Conservation (phyloP, 1,140 invertebrate genomes). For the Drosophila eugracilis region DNA sequence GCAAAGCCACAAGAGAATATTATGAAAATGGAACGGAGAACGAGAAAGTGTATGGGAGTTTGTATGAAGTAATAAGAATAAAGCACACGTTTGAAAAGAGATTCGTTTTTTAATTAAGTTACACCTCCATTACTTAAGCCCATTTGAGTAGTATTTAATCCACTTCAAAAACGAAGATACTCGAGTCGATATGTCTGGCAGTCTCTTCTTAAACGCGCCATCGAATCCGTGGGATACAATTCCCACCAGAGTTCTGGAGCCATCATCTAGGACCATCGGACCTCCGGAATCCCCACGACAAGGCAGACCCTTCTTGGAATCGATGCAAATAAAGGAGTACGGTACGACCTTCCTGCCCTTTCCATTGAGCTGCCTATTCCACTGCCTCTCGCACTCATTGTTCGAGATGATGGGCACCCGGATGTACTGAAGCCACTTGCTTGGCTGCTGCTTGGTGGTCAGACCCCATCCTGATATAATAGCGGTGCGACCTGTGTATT, state of each 20-base stretch:
- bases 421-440: constrained; percentile 35
- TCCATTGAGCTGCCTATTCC: constrained; percentile 36
- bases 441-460: constrained; percentile 5
- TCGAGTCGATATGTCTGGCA: constrained; percentile 54
- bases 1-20: constrained; percentile 67
- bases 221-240: constrained; percentile 63
- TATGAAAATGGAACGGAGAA: constrained; percentile 45
- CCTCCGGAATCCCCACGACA: constrained; percentile 64
- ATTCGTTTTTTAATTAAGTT: constrained; percentile 21
- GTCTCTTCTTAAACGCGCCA: constrained; percentile 13
- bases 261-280: constrained; percentile 49
- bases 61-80: constrained; percentile 81
- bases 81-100: constrained; percentile 81
- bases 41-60: constrained; percentile 60
- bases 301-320: constrained; percentile 41
- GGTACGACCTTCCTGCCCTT: constrained; percentile 22
- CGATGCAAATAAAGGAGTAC: constrained; percentile 48
- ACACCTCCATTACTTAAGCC: background rate
- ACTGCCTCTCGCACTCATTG: constrained; percentile 35
- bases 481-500: constrained; percentile 2
- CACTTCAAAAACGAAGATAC: constrained; percentile 42
- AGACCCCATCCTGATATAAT: constrained; percentile 54
- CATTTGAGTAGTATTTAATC: constrained; percentile 37
- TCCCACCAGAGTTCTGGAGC: constrained; percentile 42
- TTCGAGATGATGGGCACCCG: constrained; percentile 45